These are phyloP conservation scores for Shinisaurus crocodilurus DNA, from an alignment of 2,113 vertebrate species.

Conservation along the genomic window DNA sequence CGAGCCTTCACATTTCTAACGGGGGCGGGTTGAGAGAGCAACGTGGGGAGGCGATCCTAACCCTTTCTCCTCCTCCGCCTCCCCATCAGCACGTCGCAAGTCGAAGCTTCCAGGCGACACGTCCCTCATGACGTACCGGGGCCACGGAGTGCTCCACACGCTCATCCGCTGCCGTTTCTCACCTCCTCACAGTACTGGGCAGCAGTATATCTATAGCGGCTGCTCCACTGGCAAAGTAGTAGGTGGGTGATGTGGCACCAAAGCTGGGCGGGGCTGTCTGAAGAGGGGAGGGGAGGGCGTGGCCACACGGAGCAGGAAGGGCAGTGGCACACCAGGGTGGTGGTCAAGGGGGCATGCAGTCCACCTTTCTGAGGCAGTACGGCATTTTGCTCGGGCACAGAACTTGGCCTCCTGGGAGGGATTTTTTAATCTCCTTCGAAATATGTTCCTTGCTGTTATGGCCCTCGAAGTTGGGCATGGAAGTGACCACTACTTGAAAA, in stretches of 20 bases:
- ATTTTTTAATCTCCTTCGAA: neutral
- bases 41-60: neutral
- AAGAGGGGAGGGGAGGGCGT: neutral
- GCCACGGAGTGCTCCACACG: slow-evolving; percentile 91
- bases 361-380: neutral
- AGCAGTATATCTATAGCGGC: slow-evolving; percentile 91
- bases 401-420: neutral
- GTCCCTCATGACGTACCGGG: slow-evolving; percentile 92
- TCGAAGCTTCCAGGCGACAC: slow-evolving; percentile 90
- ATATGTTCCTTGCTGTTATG: neutral
- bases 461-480: neutral
- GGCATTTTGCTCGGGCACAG: neutral
- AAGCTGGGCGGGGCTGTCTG: too few species aligned
- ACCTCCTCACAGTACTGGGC: slow-evolving; percentile 87
- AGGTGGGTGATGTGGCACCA: slow-evolving; percentile 76
- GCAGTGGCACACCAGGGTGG: neutral
- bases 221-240: slow-evolving; percentile 91
- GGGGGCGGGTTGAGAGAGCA: neutral
- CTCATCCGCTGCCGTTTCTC: slow-evolving; percentile 93
- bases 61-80: neutral
- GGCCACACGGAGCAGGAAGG: too few species aligned
- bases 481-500: neutral
- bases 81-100: slow-evolving; percentile 82
- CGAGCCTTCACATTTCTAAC: neutral
- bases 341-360: accelerated